These are phyloP conservation scores for Zelleria hepariella DNA, from an alignment of 2,888 invertebrate species.

Conservation along the genomic window DNA sequence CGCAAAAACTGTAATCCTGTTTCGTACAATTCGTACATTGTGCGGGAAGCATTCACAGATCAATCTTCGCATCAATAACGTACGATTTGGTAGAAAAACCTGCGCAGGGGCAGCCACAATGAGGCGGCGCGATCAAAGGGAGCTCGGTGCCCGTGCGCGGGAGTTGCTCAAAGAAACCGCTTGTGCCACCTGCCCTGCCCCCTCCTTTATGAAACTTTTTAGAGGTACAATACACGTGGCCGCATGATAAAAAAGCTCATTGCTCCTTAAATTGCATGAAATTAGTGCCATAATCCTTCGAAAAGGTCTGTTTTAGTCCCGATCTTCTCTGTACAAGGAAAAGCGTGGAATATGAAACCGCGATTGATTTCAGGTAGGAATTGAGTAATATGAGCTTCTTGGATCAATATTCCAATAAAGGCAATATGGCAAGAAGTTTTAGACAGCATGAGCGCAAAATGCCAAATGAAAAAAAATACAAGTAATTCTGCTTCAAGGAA, in stretches of 20 bases:
- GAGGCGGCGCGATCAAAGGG: conserved; percentile 53
- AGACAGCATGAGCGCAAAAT: too few species aligned
- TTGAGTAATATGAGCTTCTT: not conserved
- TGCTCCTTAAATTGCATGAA: not conserved
- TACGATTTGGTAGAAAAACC: conserved; percentile 21
- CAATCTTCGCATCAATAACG: conserved; percentile 38
- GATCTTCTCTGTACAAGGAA: not conserved
- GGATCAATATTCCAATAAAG: not conserved
- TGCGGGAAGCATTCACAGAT: conserved; percentile 30
- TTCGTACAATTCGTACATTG: conserved; percentile 21
- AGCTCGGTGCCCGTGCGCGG: conserved; percentile 8
- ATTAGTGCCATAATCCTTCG: not conserved
- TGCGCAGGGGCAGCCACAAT: conserved; percentile 31
- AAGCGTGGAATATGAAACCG: not conserved
- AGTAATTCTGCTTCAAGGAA: too few species aligned
- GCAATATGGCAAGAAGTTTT: not conserved
- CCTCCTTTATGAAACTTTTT: conserved; percentile 34
- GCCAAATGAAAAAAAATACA: too few species aligned
- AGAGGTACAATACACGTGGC: not conserved
- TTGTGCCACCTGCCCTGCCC: conserved; percentile 59
- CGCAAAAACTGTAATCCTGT: conserved; percentile 3
- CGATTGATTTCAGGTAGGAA: not conserved
- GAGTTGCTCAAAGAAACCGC: conserved; percentile 41
- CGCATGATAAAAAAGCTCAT: not conserved
- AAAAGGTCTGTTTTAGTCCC: not conserved